Evolutionary conservation across 2,797 vertebrate genomes (phyloP).

Genomic region (Sciurus vulgaris): DNA sequence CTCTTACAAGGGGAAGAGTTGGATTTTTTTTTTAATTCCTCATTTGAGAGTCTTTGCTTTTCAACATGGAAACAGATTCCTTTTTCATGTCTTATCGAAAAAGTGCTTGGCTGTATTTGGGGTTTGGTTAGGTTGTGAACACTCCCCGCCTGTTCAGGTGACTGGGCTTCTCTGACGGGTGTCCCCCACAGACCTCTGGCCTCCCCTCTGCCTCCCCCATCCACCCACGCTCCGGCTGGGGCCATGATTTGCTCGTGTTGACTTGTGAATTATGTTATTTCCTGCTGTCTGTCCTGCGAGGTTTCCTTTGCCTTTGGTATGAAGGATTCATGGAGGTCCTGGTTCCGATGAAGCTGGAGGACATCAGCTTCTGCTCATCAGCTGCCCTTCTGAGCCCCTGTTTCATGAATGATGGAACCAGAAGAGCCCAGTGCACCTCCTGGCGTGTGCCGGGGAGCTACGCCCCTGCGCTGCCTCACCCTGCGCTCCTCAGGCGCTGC

Average conservation of each 20-base stretch:
- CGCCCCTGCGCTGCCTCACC: not conserved
- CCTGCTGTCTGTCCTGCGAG: not conserved
- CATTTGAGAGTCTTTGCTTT: not conserved
- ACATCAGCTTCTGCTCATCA: slow-evolving; percentile 42
- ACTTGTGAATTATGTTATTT: not conserved
- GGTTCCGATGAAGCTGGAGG: not conserved
- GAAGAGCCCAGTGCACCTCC: slow-evolving; percentile 9
- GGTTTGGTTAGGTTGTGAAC: not conserved
- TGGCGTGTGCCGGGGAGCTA: not conserved
- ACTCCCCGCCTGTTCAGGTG: too few relatives aligned
- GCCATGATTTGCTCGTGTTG: not conserved
- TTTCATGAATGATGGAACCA: slow-evolving; percentile 7
- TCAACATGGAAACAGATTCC: not conserved
- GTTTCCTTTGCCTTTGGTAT: not conserved
- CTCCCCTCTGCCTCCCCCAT: not conserved
- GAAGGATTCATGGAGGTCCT: not conserved
- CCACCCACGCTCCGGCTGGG: too few relatives aligned
- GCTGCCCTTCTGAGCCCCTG: not conserved
- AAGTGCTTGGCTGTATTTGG: not conserved
- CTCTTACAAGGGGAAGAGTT: not conserved
- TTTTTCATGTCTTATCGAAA: not conserved
- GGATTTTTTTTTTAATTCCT: not conserved
- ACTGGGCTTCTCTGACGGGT: too few relatives aligned
- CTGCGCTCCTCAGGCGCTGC: not conserved
- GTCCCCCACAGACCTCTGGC: accelerated